phyloP scores from a whole-genome alignment of 1,140 invertebrate genomes.

The Drosophila tsacasi region DNA sequence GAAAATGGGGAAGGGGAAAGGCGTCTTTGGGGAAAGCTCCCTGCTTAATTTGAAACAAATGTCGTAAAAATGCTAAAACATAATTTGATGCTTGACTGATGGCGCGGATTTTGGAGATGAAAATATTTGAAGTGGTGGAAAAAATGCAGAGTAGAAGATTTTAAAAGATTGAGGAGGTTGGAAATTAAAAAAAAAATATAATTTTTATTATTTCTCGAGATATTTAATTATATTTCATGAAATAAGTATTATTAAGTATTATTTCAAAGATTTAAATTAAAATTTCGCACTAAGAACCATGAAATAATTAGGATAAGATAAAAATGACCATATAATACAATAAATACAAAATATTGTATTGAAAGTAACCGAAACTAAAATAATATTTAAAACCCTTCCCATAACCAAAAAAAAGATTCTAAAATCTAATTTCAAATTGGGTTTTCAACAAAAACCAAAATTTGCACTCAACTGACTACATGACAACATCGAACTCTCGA shows the following conservation, averaged over 20 bases:
- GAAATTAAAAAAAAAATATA: neutral
- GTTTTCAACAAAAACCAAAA: conserved; percentile 9
- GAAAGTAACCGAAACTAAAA: neutral
- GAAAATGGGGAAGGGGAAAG: neutral
- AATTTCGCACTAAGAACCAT: too few species aligned
- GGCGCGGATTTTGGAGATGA: conserved; percentile 45
- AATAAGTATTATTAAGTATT: neutral
- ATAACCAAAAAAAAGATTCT: neutral
- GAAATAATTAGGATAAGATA: too few species aligned
- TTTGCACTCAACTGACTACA: conserved; percentile 17
- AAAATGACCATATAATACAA: too few species aligned
- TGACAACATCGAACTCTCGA: conserved; percentile 6
- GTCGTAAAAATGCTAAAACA: conserved; percentile 75
- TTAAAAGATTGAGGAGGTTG: neutral
- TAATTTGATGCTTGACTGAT: conserved; percentile 80
- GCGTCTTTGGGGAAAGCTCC: conserved; percentile 52
- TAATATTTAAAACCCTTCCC: neutral
- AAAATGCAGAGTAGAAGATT: conserved; percentile 5
- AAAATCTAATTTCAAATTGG: conserved; percentile 1
- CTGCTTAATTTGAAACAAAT: conserved; percentile 80
- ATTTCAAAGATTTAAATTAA: too few species aligned
- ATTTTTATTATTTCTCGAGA: neutral
- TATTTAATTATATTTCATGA: neutral
- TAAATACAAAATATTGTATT: neutral
- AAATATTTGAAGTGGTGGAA: conserved; percentile 16